Evolutionary conservation across 2,888 invertebrate species (phyloP), one percentile per base, ranked within the genome.

Genomic region (Sinotaia quadrata): DNA sequence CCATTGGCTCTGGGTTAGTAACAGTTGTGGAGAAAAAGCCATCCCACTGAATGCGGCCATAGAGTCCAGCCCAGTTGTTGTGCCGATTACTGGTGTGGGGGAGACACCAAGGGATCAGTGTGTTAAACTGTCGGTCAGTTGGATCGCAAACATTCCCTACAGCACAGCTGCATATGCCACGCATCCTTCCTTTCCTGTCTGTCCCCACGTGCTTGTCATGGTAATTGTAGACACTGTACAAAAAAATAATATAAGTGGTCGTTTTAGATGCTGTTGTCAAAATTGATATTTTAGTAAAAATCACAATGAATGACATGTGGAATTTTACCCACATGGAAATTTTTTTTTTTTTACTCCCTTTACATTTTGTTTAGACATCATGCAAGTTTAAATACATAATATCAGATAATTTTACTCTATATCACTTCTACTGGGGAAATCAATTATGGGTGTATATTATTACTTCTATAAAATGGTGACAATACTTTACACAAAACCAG

Each of bases 1-100:
- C 94, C 94, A 95, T 95, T 1, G 95, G 95, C 87, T 95, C 95
- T 27, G 95, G 95, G 89, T 95, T 95, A 24, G 90, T 90, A 52
- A 89, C 86, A 0, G 94, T 95, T 0, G 95, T 95, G 78, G 93
- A 92, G 88, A 95, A 95, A 90, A 93, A 94, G 4, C 94, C 94
- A 80, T 93, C 92, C 94, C 94, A 94, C 74, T 93, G 92, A 15
- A 95, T 87, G 37, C 95, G 91, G 1, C 91, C 95, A 83, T 95
- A 95, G 41, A 95, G 91, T 0, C 95, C 95, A 0, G 94, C 92
- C 95, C 95, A 95, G 89, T 95, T 91, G 88, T 94, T 94, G 88
- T 95, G 94, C 24, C 94, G 88, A 89, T 94, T 94, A 59, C 92
- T 94, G 1, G 95, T 95, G 87, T 95, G 95, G 12, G 95, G 94